Evolutionary conservation across 2,888 invertebrate genomes (phyloP).

Genomic region (Apodemia mormo): DNA sequence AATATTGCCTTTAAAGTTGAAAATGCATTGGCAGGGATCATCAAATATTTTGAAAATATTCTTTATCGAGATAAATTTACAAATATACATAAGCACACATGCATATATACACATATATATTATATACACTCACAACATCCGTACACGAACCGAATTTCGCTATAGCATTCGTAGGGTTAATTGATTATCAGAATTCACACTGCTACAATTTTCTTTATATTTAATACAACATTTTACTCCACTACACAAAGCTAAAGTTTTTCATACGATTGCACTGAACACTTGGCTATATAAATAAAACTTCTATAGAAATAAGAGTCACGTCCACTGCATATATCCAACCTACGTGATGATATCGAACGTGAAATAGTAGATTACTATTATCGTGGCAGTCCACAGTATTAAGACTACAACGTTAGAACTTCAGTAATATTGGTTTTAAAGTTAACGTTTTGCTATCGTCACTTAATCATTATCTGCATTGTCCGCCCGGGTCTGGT

Average conservation of each 20-base stretch:
- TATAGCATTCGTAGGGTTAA: no score
- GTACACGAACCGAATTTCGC: no score
- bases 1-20: no score
- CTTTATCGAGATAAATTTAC: no score
- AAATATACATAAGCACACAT: no score
- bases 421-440: not conserved
- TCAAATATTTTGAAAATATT: no score
- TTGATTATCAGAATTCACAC: no score
- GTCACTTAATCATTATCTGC: no score
- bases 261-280: not conserved
- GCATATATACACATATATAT: no score
- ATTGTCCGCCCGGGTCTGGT: no score
- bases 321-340: not conserved
- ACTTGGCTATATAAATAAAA: not conserved
- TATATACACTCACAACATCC: no score
- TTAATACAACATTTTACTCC: not conserved
- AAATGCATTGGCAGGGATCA: no score
- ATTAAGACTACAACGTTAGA: not conserved
- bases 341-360: not conserved
- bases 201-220: not conserved
- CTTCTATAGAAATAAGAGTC: not conserved
- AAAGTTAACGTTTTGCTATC: not conserved
- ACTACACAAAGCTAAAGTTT: not conserved
- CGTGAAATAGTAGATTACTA: not conserved
- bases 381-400: not conserved